Base-by-base conservation (phyloP, 2,888 invertebrate species). In the Mimumesa dahlbomi region DNA sequence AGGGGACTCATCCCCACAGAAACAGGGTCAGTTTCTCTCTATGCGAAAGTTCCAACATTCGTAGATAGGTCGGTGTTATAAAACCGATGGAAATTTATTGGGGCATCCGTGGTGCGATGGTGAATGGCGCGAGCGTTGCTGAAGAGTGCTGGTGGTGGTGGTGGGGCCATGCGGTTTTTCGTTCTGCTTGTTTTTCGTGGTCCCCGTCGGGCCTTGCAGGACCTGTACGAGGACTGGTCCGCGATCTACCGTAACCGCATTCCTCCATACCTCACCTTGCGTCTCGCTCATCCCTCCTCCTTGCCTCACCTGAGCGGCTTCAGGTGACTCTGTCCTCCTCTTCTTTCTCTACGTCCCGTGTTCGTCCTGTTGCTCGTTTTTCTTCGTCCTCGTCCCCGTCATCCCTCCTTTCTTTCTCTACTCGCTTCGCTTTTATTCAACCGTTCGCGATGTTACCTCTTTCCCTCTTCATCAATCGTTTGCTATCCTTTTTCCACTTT, bases 201-300 rank as follows among this genome's bases (percentile, higher is more conserved):
- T 68, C 74, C 79, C 71, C 49, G 52, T 71, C 65, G 74, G 74
- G 62, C 68, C 69, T 71, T 66, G 76, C 82, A 61, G 81, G 77
- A 72, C 68, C 77, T 77, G 66, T 65, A 73, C 75, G 74, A 64
- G 79, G 81, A 81, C 82, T 79, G 78, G 84, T 80, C 84, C 82
- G 82, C 85, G 86, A 87, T 87, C 85, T 85, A 85, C 84, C 84
- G 85, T 85, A 85, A 86, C 87, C 85, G 79, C 87, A 86, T 85
- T 86, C 85, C 83, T 82, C 75, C 74, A 71, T 75, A 48, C 77
- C 73, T 79, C 73, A 72, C 70, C 59, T 73, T 75, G 36, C 79
- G 70, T 46, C 71, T 66, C 62, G 61, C 49, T 25, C 63, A 46
- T 52, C 63, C 52, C 70, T 59, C 54, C 52, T 63, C 50, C 38